Conservation (phyloP, 2,888 invertebrate species). For the Linnaemya tessellans region DNA sequence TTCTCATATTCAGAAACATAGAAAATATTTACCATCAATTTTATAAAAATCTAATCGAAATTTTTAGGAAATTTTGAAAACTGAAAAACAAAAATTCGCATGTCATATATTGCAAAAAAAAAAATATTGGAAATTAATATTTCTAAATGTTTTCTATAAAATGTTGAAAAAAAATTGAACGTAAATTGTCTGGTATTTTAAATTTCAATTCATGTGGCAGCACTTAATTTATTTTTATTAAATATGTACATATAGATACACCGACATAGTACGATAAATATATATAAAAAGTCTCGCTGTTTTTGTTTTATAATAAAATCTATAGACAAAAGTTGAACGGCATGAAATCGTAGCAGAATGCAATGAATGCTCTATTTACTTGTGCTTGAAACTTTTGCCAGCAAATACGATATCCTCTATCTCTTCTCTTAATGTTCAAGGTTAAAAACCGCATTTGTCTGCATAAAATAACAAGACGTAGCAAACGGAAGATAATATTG, state of each 20-base stretch:
- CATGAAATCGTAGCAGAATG: constrained; percentile 38
- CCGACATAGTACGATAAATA: constrained; percentile 18
- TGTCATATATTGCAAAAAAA: no score
- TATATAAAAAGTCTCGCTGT: constrained; percentile 23
- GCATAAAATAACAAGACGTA: constrained; percentile 69
- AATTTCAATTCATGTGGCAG: not conserved
- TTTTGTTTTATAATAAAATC: constrained; percentile 52
- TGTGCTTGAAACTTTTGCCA: not conserved
- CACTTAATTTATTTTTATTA: not conserved
- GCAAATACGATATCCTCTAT: not conserved
- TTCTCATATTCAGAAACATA: no score
- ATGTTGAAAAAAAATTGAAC: not conserved
- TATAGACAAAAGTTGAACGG: constrained; percentile 61
- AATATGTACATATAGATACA: not conserved
- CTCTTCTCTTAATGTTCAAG: constrained; percentile 54
- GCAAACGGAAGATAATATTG: constrained; percentile 55
- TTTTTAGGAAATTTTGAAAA: no score
- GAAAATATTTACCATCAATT: no score
- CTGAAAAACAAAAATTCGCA: no score
- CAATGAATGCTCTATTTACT: constrained; percentile 7
- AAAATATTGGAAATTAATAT: no score
- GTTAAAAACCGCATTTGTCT: constrained; percentile 70
- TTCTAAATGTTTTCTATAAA: not conserved
- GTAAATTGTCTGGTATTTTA: not conserved
- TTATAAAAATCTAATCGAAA: no score